phyloP scores from a whole-genome alignment of 2,113 vertebrate species.

The Syngnathus typhle region DNA sequence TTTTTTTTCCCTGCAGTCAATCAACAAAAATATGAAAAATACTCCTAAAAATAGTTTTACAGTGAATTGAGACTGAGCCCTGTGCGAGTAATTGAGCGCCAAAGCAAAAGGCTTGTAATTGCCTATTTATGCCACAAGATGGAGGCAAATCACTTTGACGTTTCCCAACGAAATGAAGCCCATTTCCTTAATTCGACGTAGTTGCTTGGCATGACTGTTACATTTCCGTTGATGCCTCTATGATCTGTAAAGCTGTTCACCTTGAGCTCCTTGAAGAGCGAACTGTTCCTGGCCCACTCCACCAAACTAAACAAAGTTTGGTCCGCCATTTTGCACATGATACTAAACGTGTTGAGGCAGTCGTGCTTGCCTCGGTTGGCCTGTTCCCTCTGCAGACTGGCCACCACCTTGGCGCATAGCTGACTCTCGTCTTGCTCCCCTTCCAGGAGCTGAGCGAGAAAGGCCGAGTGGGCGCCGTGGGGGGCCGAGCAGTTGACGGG shows the following conservation, averaged over 20 bases:
- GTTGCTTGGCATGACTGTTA: not conserved
- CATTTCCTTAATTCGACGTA: no score
- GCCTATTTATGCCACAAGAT: no score
- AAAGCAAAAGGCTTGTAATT: no score
- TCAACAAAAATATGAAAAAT: no score
- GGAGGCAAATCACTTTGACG: no score
- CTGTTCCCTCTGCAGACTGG: conserved; percentile 71
- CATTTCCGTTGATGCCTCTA: not conserved
- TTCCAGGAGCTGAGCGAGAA: conserved; percentile 64
- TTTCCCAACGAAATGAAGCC: no score
- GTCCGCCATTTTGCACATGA: conserved; percentile 80
- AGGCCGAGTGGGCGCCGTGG: conserved; percentile 10
- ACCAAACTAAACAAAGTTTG: conserved; percentile 75
- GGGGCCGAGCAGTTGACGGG: conserved; percentile 10
- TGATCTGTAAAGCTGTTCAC: conserved; percentile 35
- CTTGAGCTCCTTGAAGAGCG: conserved; percentile 76
- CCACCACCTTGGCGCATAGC: conserved; percentile 68
- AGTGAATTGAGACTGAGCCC: no score
- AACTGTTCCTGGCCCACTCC: conserved; percentile 74
- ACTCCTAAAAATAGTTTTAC: no score
- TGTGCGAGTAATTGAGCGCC: no score
- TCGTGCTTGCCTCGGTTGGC: conserved; percentile 73
- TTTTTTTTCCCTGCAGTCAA: no score
- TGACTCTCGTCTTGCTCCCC: conserved; percentile 72
- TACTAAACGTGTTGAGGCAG: conserved; percentile 74